Evolutionary conservation across 2,888 invertebrate species (phyloP), one percentile per base, ranked within the genome.

Genomic region (Cryptosula pallasiana): DNA sequence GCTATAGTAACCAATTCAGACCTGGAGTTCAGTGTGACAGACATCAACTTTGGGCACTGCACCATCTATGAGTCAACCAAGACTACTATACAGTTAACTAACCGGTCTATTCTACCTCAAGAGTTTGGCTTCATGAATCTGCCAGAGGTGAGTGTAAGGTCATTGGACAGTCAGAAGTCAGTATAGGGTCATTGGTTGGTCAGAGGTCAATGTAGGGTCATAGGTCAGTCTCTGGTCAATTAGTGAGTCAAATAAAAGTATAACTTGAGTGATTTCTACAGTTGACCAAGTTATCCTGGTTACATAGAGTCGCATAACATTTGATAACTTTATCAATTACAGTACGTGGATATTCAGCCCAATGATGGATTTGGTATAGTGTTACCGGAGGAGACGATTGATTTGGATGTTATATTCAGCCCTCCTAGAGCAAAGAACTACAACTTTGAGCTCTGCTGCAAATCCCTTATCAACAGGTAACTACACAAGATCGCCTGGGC

Each of bases 351-450:
- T 69, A 80, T 85, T 0, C 84, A 85, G 73, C 84, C 85, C 0
- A 82, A 84, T 76, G 84, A 85, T 78, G 84, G 84, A 0, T 85
- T 85, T 79, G 85, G 84, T 23, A 84, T 82, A 9, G 73, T 85
- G 71, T 73, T 85, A 34, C 85, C 85, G 1, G 74, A 81, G 70
- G 84, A 85, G 75, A 83, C 81, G 1, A 75, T 85, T 36, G 78
- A 81, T 35, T 76, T 85, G 20, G 82, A 85, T 72, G 78, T 85
- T 9, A 79, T 85, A n/a, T 85, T 85, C 75, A 82, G 81, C 75
- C 84, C 85, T 3, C 77, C 78, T 71, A 81, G 81, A 74, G 82
- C 84, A 9, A 76, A 77, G 71, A 81, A 82, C 29, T 85, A 81
- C 76, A 80, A 79, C 72, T 83, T 84, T 78, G 79, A 82, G 63